Evolutionary conservation across 2,888 invertebrate species (phyloP), one percentile per base, ranked within the genome.

Genomic region (Odontocolon sp.): DNA sequence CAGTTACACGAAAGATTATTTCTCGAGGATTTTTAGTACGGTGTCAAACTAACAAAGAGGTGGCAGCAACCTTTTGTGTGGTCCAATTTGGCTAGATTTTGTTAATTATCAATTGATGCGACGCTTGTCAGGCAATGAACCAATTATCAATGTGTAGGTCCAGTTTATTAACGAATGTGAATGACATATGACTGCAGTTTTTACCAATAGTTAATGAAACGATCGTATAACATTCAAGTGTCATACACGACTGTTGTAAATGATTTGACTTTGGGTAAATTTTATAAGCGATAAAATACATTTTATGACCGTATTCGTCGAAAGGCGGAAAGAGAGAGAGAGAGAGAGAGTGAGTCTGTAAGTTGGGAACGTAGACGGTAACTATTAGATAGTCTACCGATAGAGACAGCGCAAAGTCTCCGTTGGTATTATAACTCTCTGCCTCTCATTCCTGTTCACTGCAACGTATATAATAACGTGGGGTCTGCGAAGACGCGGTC

Each of bases 231-330:
- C 1, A 2, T 26, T 3, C 11, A 6, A 31, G 26, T 6, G n/a
- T n/a, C n/a, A n/a, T 42, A 23, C 40, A 50, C 36, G 47, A 31
- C 21, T 26, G 26, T 36, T 11, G 45, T 2, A 45, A 66, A 42
- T 52, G 57, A 66, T 70, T 52, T 18, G 64, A 40, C 42, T 21
- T 38, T 28, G n/a, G 75, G 70, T 75, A 64, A 75, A 52, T 69
- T 75, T 64, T 69, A 33, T 23, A 40, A 69, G 74, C 69, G 18
- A 71, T 75, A 63, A 75, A 75, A 63, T 64, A 38, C 23, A 40
- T 52, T 64, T 75, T 74, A 74, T 63, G 26, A 31, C 8, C 16
- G 45, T 33, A 26, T 40, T 23, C 56, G 33, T 63, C 63, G 70
- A 71, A 23, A 45, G n/a, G n/a, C n/a, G n/a, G n/a, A n/a, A n/a